phyloP scores from a whole-genome alignment of 23 tunicate species.

The Halocynthia roretzi region DNA sequence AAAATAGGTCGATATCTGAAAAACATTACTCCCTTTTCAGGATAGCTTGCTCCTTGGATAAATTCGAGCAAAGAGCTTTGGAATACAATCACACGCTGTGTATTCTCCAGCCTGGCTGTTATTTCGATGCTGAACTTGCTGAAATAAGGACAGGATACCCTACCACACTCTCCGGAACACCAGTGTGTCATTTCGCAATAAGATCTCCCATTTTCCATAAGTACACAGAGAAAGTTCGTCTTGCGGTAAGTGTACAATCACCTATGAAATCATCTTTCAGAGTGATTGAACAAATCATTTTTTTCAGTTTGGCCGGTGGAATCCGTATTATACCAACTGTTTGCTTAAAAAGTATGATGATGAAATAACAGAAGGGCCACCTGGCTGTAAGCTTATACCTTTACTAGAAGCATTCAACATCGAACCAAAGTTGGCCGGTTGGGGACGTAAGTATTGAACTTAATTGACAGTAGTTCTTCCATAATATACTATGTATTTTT shows the following conservation, averaged over 20 bases:
- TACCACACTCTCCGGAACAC: slow-evolving; percentile 58
- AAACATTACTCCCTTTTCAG: slow-evolving; percentile 3
- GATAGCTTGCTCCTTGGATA: slow-evolving; percentile 42
- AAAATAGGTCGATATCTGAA: not conserved
- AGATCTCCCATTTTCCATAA: slow-evolving; percentile 38
- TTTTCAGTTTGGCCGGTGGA: slow-evolving; percentile 42
- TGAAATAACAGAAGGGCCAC: slow-evolving; percentile 32
- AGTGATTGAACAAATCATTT: not conserved
- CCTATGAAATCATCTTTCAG: not conserved
- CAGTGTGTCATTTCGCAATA: slow-evolving; percentile 75
- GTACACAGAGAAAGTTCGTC: slow-evolving; percentile 1
- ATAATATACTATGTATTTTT: not conserved
- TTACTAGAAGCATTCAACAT: slow-evolving; percentile 35
- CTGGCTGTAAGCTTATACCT: slow-evolving; percentile 61
- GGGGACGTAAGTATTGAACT: slow-evolving; percentile 44
- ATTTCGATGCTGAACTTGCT: slow-evolving; percentile 36
- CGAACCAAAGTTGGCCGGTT: slow-evolving; percentile 65
- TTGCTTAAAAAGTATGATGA: slow-evolving; percentile 29
- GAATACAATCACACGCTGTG: slow-evolving; percentile 16
- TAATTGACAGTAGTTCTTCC: not conserved
- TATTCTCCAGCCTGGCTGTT: slow-evolving; percentile 51
- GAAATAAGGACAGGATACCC: slow-evolving; percentile 29
- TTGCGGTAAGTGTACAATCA: slow-evolving; percentile 11
- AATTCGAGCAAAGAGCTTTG: slow-evolving; percentile 14
- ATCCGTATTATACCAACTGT: slow-evolving; percentile 52